Conservation (phyloP, 2,113 vertebrate genomes). For the Aplodontia rufa region DNA sequence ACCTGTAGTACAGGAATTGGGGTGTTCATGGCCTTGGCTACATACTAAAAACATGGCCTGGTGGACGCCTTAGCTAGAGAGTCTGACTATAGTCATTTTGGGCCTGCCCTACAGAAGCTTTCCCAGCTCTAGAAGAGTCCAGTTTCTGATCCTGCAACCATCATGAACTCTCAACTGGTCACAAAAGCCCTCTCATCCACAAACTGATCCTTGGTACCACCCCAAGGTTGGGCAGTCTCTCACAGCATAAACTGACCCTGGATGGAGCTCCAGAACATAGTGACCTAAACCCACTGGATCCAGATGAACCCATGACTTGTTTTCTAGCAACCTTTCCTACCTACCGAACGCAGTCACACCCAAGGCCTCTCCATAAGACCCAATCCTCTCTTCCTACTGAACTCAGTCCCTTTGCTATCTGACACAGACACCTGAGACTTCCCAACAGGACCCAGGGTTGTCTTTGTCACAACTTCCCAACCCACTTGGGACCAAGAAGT, state of each 20-base stretch:
- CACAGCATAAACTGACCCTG: background rate
- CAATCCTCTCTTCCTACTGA: background rate
- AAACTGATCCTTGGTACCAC: background rate
- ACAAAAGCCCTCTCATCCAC: background rate
- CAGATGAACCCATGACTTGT: background rate
- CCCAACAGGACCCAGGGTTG: too few species aligned
- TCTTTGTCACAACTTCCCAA: background rate
- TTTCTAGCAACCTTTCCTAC: background rate
- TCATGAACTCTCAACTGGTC: background rate
- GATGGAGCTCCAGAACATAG: too few species aligned
- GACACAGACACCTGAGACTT: background rate
- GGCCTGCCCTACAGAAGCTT: too few species aligned
- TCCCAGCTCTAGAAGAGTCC: too few species aligned
- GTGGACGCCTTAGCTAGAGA: too few species aligned
- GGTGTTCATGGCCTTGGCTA: too few species aligned
- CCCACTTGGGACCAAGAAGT: background rate
- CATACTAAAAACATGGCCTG: too few species aligned
- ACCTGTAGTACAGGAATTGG: too few species aligned
- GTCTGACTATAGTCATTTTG: too few species aligned
- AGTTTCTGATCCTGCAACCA: background rate
- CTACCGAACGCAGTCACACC: background rate
- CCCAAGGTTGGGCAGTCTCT: background rate
- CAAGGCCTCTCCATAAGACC: background rate
- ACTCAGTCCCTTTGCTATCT: background rate
- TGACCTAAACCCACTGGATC: background rate